phyloP scores from a whole-genome alignment of 2,888 invertebrate species.

The Pachydiplax longipennis region DNA sequence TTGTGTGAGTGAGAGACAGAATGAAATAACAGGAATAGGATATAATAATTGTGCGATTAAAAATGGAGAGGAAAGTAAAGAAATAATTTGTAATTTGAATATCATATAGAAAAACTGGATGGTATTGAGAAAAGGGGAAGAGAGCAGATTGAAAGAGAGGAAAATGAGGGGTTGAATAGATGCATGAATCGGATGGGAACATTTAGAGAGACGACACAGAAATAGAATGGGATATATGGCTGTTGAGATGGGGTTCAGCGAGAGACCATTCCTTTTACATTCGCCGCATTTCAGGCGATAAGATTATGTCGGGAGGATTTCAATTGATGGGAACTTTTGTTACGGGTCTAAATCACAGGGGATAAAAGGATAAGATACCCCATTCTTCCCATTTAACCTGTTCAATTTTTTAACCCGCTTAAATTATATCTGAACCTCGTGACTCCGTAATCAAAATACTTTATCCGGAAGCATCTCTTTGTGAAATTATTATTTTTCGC shows the following conservation, averaged over 20 bases:
- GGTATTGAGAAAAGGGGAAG: too few species aligned
- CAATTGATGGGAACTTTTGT: slow-evolving; percentile 26
- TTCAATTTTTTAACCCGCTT: background rate
- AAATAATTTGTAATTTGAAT: too few species aligned
- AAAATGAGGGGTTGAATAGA: background rate
- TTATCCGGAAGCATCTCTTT: slow-evolving; percentile 7
- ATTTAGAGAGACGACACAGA: background rate
- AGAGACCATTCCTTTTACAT: background rate
- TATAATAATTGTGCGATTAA: too few species aligned
- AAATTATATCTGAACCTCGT: slow-evolving; percentile 4
- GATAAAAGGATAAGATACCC: slow-evolving; percentile 19
- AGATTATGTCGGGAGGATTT: slow-evolving; percentile 38
- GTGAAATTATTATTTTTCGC: slow-evolving; percentile 37
- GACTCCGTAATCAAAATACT: slow-evolving; percentile 22
- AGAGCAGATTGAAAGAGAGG: background rate
- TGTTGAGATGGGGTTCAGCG: background rate
- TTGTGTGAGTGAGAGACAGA: too few species aligned
- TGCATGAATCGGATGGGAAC: background rate
- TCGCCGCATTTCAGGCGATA: slow-evolving; percentile 32
- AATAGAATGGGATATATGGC: background rate
- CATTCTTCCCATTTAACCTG: slow-evolving; percentile 11
- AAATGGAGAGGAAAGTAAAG: too few species aligned
- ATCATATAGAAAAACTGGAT: too few species aligned
- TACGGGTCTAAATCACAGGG: slow-evolving; percentile 13
- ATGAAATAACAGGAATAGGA: too few species aligned